Conservation (phyloP, 2,797 vertebrate genomes). For the Eospalax fontanierii region DNA sequence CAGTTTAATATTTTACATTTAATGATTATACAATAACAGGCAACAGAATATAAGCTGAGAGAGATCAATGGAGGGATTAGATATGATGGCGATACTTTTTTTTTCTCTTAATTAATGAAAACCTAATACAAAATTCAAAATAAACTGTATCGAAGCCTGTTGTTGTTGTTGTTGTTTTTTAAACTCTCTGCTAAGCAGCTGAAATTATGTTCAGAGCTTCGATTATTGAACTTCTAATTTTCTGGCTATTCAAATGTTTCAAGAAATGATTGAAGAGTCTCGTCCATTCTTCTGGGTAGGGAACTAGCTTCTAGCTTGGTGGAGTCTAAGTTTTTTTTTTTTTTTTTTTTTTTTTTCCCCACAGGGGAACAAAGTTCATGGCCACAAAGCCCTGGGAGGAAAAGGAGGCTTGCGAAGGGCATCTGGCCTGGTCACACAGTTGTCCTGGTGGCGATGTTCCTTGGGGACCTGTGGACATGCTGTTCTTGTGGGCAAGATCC, state of each 20-base stretch:
- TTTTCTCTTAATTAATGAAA: conserved; percentile 80
- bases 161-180: too few relatives aligned
- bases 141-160: conserved; percentile 59
- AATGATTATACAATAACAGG: conserved; percentile 87
- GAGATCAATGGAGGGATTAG: conserved; percentile 82
- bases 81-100: conserved; percentile 61
- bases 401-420: not conserved
- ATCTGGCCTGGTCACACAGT: not conserved
- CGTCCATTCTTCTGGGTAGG: not conserved
- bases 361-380: not conserved
- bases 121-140: conserved; percentile 71
- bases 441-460: conserved; percentile 20
- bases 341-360: not conserved
- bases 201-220: conserved; percentile 76
- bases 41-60: conserved; percentile 77
- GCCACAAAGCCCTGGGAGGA: not conserved
- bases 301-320: not conserved
- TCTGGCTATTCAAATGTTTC: conserved; percentile 55
- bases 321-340: not conserved
- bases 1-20: conserved; percentile 90
- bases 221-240: conserved; percentile 75
- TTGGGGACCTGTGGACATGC: not conserved
- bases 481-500: conserved; percentile 9
- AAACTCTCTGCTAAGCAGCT: conserved; percentile 54
- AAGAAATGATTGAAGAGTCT: conserved; percentile 47